These are phyloP conservation scores for Tridacna crocea DNA, from an alignment of 2,888 invertebrate species.

Conservation along the genomic window DNA sequence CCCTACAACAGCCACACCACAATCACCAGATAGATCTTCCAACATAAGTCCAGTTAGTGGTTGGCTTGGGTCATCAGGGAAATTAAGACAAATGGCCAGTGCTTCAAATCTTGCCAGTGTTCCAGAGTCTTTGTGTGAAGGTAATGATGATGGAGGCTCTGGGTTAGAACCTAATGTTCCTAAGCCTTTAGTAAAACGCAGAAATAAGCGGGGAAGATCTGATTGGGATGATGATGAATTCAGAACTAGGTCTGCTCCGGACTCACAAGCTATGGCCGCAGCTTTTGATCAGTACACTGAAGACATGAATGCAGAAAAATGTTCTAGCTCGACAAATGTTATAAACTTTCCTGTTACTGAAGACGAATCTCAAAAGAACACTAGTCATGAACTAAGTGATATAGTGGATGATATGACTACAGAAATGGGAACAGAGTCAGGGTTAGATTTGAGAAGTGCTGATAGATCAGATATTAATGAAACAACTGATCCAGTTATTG, in stretches of 20 bases:
- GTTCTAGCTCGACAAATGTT: not conserved
- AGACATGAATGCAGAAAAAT: conserved; percentile 33
- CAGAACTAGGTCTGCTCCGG: conserved; percentile 74
- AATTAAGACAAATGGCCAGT: conserved; percentile 69
- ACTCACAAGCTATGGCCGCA: conserved; percentile 67
- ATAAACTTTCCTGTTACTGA: conserved; percentile 45
- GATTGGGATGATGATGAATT: conserved; percentile 66
- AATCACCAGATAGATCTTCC: conserved; percentile 47
- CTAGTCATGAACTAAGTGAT: not conserved
- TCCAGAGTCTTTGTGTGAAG: conserved; percentile 73
- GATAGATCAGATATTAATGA: conserved; percentile 21
- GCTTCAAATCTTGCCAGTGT: conserved; percentile 78
- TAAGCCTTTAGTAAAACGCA: conserved; percentile 60
- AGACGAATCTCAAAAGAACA: conserved; percentile 40
- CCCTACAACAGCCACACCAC: not conserved
- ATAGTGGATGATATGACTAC: not conserved
- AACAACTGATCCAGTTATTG: conserved; percentile 4
- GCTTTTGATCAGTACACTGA: conserved; percentile 69
- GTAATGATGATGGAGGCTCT: conserved; percentile 52
- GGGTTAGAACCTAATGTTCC: conserved; percentile 3
- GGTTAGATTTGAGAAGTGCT: conserved; percentile 31
- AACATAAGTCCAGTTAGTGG: conserved; percentile 25
- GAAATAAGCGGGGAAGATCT: conserved; percentile 62
- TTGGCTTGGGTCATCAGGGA: conserved; percentile 37
- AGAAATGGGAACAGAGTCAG: conserved; percentile 17